A percentile compares a stretch with the other conserved stretches of the same genome.
Conservation (phyloP, 2,888 invertebrate genomes). For the Xestoiulus laeticollis region DNA sequence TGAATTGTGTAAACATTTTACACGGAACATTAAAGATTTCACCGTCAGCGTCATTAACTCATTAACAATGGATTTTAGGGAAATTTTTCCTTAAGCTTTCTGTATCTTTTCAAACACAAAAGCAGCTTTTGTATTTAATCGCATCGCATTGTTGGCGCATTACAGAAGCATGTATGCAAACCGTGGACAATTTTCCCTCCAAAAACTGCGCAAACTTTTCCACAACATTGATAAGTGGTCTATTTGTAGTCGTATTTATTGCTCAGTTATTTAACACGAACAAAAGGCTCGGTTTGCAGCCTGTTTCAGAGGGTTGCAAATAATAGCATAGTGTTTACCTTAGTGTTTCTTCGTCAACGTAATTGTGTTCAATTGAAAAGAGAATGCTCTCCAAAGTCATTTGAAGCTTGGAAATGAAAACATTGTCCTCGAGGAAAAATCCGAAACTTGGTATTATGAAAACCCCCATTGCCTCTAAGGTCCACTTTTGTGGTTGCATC, state of each 20-base stretch:
- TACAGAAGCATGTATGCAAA: background rate
- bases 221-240: background rate
- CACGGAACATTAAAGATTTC: conserved; percentile 36
- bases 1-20: conserved; percentile 37
- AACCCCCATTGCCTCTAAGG: background rate
- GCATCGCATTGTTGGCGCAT: background rate
- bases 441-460: background rate
- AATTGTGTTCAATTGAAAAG: background rate
- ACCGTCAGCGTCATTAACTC: conserved; percentile 10
- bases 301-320: background rate
- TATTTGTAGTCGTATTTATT: conserved; percentile 29
- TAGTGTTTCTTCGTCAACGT: background rate
- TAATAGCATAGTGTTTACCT: conserved; percentile 4
- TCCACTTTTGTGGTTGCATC: background rate
- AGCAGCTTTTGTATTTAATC: conserved; percentile 32
- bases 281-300: background rate
- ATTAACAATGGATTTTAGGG: conserved; percentile 38
- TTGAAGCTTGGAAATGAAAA: background rate
- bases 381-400: background rate
- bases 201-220: background rate
- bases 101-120: background rate
- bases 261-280: conserved; percentile 15
- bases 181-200: background rate
- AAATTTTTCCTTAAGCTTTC: conserved; percentile 35
- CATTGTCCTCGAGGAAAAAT: conserved; percentile 27